Base-by-base conservation (phyloP, 2,797 vertebrate species). In the Onychomys torridus region DNA sequence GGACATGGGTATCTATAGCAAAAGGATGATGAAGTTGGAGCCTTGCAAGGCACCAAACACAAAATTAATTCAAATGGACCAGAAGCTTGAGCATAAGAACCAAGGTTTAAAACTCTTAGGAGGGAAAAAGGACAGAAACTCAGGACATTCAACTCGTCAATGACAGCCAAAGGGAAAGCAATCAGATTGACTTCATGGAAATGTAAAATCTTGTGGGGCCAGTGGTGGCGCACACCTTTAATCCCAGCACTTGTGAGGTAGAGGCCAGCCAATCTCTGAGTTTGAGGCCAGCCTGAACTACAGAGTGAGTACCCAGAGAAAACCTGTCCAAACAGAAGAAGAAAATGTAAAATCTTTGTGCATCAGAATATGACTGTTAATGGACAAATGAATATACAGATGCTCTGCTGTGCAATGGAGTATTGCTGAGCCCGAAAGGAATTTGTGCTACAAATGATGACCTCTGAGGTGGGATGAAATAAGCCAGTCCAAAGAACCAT, bases 11-110 rank as follows among this genome's bases (percentile, higher is more conserved):
- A 14, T 59, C 46, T 27, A 34, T 6, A 37, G 21, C 46, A 34
- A 52, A 83, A 57, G 46, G 55, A 61, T 29, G 12, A 17, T 29
- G 12, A 17, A 75, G 57, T 4, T 75, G 67, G 83, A 37, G 52
- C 34, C 69, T 67, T 32, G 5, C n/a, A 34, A 61, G 43, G n/a
- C 21, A 43, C 34, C 83, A 37, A 29, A 81, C 57, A 57, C 55
- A 37, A 78, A 61, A 55, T 81, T n/a, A 57, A 75, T 59, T 87
- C 94, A 73, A 95, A 32, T 11, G 59, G 12, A 32, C 46, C 67
- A 76, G 37, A 76, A 46, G 25, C 55, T 57, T 52, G 37, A 19
- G 32, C 40, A 23, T 49, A 55, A 63, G 75, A 43, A 43, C 7
- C 10, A 46, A 85, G 40, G 21, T 76, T n/a, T 55, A 55, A 82